Base-by-base conservation (phyloP, 2,888 invertebrate species). In the Arge pagana region DNA sequence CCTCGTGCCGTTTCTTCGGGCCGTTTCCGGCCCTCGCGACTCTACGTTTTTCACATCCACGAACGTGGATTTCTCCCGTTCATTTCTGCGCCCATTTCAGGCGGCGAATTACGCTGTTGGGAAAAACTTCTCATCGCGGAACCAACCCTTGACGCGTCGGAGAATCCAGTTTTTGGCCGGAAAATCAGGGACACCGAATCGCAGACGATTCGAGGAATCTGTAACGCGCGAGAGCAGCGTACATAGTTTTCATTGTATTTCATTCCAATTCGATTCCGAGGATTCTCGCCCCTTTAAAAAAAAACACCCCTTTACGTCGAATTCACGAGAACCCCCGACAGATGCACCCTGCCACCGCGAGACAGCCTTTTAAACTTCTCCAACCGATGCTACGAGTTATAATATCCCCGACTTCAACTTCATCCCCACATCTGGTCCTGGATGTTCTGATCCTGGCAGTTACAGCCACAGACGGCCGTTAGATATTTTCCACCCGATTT, bases 211-310 rank as follows among this genome's bases (percentile, higher is more conserved):
- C n/a, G n/a, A n/a, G n/a, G n/a, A n/a, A n/a, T n/a, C n/a, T n/a
- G n/a, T n/a, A n/a, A n/a, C n/a, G n/a, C n/a, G n/a, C n/a, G n/a
- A n/a, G n/a, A n/a, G n/a, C n/a, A n/a, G n/a, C n/a, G n/a, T n/a
- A n/a, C n/a, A n/a, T n/a, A n/a, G n/a, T n/a, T n/a, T n/a, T n/a
- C n/a, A n/a, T n/a, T 18, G 28, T 8, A 37, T 37, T 23, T 30
- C 10, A 13, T 31, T 16, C 2, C 13, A 19, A 31, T 26, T n/a
- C 15, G 59, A 58, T 60, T 67, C 52, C 56, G 53, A 71, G 80
- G 81, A 82, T 79, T 77, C 76, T 69, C 80, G 78, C 83, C 85
- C 85, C 81, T 83, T 77, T 87, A 90, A 89, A 90, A 89, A 89
- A n/a, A n/a, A n/a, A n/a, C n/a, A n/a, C n/a, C 11, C 53, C 51